Base-by-base conservation (phyloP, 2,113 vertebrate species). In the Cyrtonyx montezumae region DNA sequence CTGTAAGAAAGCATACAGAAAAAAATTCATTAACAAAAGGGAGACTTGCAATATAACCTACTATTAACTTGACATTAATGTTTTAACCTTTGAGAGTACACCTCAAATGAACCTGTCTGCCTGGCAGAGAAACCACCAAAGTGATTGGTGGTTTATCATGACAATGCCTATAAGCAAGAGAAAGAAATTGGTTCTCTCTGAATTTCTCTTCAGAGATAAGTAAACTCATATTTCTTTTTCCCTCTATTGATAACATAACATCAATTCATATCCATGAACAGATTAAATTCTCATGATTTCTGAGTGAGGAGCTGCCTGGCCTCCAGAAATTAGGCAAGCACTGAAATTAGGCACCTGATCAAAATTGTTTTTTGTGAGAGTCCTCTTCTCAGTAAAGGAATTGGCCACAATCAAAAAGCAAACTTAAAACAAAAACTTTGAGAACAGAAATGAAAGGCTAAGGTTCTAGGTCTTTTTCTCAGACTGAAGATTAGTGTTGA, bases 1-100 rank as follows among this genome's bases (percentile, higher is more conserved):
- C 99, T 99, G 96, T 65, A 96, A 96, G 88, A 95, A 80, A 94
- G 88, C 25, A 40, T 2, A 93, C 30, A 95, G 63, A 82, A 87
- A 86, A 93, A 90, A 42, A 51, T 43, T 42, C 15, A 78, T 93
- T 94, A 96, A 73, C 14, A 70, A 63, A 86, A 74, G 4, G 32
- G 12, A 86, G 23, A 25, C 21, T 84, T 68, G 78, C 20, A 49
- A 42, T 42, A 58, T 32, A 83, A 79, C 32, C 43, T 59, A 42
- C 7, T 43, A 79, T 69, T 81, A 92, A 83, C 13, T 13, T 48
- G 69, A 79, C 42, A 56, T 4, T 30, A 53, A 17, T 65, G 42
- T 37, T 87, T 85, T 78, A 70, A 58, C 37, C n/a, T 70, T 75
- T 83, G 8, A 87, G 6, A 76, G 19, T 8, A 62, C 26, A 30